Base-by-base conservation (phyloP, 2,888 invertebrate genomes). In the Abrostola tripartita region DNA sequence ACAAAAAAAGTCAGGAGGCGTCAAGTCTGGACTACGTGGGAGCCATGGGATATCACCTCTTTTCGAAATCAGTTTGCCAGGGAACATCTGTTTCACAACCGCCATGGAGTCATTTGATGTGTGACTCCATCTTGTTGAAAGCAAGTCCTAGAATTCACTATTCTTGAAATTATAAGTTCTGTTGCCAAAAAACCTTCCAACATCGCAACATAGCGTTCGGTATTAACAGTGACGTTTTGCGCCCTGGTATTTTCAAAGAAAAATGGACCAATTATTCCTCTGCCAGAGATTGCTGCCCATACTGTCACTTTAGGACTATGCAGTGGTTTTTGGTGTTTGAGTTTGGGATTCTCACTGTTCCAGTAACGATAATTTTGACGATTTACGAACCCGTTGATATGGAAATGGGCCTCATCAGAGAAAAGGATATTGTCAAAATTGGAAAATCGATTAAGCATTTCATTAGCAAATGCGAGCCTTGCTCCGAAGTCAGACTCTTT, bases 201-300 rank as follows among this genome's bases (percentile, higher is more conserved):
- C 66, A 74, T 74, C n/a, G 42, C 61, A 54, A 50, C 60, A 61
- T 72, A 66, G 8, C 53, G 56, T 24, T 35, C 42, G 37, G 63
- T 49, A 66, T 72, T 72, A 40, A 72, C 60, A 36, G 65, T 64
- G 11, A 59, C 38, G 7, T 55, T 41, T 12, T 54, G 52, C 5
- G 63, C 70, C 24, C 59, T n/a, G 11, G 42, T 5, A 52, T 71
- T 58, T 59, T 70, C 65, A 58, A 60, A 68, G 52, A 73, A 75
- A 57, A 55, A 72, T 12, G 71, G 51, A 11, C 12, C 42, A 6
- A 11, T n/a, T 12, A 14, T 24, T 37, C 12, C 42, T 50, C n/a
- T 36, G 50, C 36, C 36, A 1, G 50, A 36, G 50, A 36, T 50
- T 50, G 35, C 50, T 35, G 50, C 35, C 50, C 12, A 12, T 11